phyloP scores from a whole-genome alignment of 2,797 vertebrate genomes.

The Euphonia xanthogaster region DNA sequence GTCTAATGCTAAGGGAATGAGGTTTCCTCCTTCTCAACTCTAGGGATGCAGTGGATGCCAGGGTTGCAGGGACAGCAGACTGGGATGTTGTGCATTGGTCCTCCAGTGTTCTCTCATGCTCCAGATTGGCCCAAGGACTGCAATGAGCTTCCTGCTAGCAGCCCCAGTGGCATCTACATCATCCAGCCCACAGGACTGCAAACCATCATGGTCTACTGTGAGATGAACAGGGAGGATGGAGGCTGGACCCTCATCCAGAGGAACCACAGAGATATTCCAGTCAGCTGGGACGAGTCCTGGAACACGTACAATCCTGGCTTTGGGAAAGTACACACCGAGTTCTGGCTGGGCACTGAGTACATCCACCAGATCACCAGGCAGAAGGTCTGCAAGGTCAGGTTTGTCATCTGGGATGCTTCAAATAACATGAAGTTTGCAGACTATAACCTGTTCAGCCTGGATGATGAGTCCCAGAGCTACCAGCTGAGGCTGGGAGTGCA shows the following conservation, averaged over 20 bases:
- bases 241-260: conserved; percentile 24
- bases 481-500: background rate
- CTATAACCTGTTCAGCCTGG: background rate
- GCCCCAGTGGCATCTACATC: background rate
- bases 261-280: background rate
- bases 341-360: background rate
- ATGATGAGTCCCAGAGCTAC: background rate
- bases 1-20: background rate
- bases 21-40: background rate
- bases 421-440: background rate
- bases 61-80: background rate
- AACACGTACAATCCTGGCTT: background rate
- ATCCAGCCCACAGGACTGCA: background rate
- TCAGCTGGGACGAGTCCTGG: background rate
- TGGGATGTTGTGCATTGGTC: background rate
- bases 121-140: background rate
- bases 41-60: background rate
- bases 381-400: background rate
- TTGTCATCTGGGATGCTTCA: background rate
- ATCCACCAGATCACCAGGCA: background rate
- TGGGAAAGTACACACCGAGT: background rate
- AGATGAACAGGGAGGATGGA: background rate
- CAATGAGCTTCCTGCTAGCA: background rate
- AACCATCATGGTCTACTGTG: background rate
- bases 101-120: background rate